Evolutionary conservation across 2,888 invertebrate genomes (phyloP).

Genomic region (Rhagonycha lutea): DNA sequence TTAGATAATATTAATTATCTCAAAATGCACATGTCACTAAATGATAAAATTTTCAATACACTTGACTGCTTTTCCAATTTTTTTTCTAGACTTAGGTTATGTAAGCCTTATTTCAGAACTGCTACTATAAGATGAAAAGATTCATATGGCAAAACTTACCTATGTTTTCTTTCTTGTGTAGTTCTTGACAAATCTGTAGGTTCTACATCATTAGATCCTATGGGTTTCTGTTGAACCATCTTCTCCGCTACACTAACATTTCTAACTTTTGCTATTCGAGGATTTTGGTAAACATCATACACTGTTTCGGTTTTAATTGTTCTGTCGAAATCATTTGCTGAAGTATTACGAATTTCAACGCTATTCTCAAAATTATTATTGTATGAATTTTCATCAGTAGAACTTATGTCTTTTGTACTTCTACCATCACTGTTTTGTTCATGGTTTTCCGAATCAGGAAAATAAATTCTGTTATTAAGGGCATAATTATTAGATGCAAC

Average conservation of each 20-base stretch:
- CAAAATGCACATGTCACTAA: background rate
- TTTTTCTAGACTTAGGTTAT: background rate
- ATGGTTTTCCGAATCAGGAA: background rate
- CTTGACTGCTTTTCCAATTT: background rate
- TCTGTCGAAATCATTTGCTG: background rate
- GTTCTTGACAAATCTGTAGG: background rate
- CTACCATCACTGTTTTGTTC: background rate
- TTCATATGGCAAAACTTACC: background rate
- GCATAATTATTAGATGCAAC: background rate
- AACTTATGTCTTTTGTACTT: background rate
- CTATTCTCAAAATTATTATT: background rate
- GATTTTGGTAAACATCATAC: slow-evolving; percentile 22
- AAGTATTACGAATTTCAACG: background rate
- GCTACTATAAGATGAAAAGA: background rate
- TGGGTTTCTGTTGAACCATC: background rate
- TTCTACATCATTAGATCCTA: background rate
- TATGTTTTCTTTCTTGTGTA: background rate
- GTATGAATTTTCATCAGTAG: background rate
- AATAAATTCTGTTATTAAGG: background rate
- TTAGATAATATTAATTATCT: background rate
- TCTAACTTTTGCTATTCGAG: slow-evolving; percentile 22
- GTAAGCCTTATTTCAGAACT: background rate
- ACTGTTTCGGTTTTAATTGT: slow-evolving; percentile 18
- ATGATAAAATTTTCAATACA: background rate
- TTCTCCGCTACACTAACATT: slow-evolving; percentile 4